A percentile compares a stretch with the other conserved stretches of the same genome.
These are phyloP conservation scores for Anolis carolinensis DNA, from an alignment of 2,113 vertebrate genomes.

Conservation along the genomic window DNA sequence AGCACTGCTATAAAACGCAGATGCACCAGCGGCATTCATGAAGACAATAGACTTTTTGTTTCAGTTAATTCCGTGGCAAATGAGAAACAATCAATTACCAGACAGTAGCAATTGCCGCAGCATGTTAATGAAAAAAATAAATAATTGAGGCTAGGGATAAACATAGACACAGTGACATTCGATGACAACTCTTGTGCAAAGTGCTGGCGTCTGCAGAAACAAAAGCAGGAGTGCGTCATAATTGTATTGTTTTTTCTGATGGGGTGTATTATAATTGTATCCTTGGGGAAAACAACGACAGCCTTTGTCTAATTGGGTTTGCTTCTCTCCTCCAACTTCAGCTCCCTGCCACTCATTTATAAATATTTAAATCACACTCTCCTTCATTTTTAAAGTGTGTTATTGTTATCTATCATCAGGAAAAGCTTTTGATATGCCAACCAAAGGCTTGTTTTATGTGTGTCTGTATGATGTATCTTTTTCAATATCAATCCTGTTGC, in stretches of 20 bases:
- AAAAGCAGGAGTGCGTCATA: not conserved
- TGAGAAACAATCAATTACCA: constrained; percentile 37
- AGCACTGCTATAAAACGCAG: not conserved
- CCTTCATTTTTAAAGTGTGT: not conserved
- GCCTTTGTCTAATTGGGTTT: constrained; percentile 16
- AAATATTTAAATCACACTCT: constrained; percentile 22
- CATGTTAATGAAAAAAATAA: constrained; percentile 15
- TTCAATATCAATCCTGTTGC: not conserved
- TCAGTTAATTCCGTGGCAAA: constrained; percentile 46
- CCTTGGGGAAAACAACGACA: constrained; percentile 7
- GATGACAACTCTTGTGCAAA: not conserved
- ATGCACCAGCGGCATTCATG: accelerated
- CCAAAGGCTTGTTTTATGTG: not conserved
- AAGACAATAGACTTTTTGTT: constrained; percentile 29
- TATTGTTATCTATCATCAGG: not conserved
- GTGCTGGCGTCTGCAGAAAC: constrained; percentile 27
- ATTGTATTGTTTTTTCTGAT: constrained; percentile 2
- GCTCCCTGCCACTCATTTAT: not conserved
- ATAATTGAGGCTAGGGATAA: constrained; percentile 1
- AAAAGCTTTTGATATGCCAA: not conserved
- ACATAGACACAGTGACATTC: constrained; percentile 6
- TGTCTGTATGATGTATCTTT: not conserved
- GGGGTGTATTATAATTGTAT: not conserved
- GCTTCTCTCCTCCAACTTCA: not conserved
- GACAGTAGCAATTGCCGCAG: not conserved